These are phyloP conservation scores for Seira ritae DNA, from an alignment of 2,888 invertebrate genomes.

Conservation along the genomic window DNA sequence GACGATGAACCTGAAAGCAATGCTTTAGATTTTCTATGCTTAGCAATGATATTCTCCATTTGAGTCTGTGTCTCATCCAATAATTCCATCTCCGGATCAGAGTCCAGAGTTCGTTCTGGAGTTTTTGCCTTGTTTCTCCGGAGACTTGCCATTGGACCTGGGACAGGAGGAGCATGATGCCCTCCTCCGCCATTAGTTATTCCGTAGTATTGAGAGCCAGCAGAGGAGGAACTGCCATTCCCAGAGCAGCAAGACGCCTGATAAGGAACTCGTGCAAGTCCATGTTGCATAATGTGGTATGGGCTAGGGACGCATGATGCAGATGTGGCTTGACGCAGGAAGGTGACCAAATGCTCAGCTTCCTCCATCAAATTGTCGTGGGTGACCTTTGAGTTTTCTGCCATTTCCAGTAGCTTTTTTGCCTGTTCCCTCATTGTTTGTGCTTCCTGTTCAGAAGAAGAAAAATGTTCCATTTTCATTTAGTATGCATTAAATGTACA, in stretches of 20 bases:
- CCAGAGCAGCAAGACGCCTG: conserved; percentile 49
- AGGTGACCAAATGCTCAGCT: conserved; percentile 66
- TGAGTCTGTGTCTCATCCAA: conserved; percentile 61
- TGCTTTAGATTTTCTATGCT: conserved; percentile 54
- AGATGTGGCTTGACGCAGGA: conserved; percentile 54
- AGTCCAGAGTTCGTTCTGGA: conserved; percentile 53
- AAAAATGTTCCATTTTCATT: too few species aligned
- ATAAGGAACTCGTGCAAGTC: conserved; percentile 29
- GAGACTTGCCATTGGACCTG: conserved; percentile 42
- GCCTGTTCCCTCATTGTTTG: conserved; percentile 67
- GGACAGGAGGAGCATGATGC: conserved; percentile 11
- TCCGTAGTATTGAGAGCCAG: conserved; percentile 49
- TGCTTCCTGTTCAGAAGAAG: conserved; percentile 57
- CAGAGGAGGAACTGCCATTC: conserved; percentile 31
- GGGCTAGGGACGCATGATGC: conserved; percentile 24
- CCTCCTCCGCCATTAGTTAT: conserved; percentile 9
- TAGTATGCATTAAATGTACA: too few species aligned
- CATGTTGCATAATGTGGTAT: conserved; percentile 46
- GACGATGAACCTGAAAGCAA: conserved; percentile 32
- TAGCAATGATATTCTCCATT: conserved; percentile 56
- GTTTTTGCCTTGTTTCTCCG: conserved; percentile 48
- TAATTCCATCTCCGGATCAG: conserved; percentile 61
- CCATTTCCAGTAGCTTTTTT: conserved; percentile 64
- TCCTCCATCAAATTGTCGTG: conserved; percentile 69
- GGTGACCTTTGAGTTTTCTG: conserved; percentile 65